phyloP scores from a whole-genome alignment of 2,797 vertebrate genomes.

The Lepilemur septentrionalis region DNA sequence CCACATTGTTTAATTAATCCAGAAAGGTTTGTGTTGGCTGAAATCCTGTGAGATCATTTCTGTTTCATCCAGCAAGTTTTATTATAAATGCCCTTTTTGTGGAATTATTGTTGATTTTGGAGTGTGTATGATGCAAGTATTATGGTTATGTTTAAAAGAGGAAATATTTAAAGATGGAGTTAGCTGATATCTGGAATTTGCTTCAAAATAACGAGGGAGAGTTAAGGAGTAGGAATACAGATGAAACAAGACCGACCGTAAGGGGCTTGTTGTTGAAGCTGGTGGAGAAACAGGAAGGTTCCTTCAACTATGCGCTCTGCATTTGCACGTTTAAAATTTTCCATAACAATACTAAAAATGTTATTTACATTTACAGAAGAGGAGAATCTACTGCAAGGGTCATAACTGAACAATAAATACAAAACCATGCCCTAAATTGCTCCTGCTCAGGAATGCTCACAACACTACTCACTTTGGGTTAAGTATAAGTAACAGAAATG shows the following conservation, averaged over 20 bases:
- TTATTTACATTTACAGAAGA: not conserved
- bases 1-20: constrained; percentile 43
- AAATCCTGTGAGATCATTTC: constrained; percentile 51
- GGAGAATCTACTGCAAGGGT: not conserved
- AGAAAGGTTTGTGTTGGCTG: constrained; percentile 45
- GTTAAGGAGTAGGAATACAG: not conserved
- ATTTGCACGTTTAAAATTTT: not conserved
- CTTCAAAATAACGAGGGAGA: constrained; percentile 24
- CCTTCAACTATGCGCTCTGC: not conserved
- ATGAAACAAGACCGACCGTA: not conserved
- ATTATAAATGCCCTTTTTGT: constrained; percentile 22
- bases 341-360: not conserved
- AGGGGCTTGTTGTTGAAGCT: not conserved
- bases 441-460: not conserved
- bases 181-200: constrained; percentile 37
- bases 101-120: constrained; percentile 52
- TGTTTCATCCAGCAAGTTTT: constrained; percentile 61
- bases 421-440: not conserved
- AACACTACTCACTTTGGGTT: not conserved
- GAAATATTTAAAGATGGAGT: constrained; percentile 61
- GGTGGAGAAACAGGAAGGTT: not conserved
- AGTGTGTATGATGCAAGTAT: constrained; percentile 12
- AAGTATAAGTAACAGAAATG: not conserved
- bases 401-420: not conserved
- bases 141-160: constrained; percentile 45